Conservation (phyloP, 2,113 vertebrate species). For the Candoia aspera region DNA sequence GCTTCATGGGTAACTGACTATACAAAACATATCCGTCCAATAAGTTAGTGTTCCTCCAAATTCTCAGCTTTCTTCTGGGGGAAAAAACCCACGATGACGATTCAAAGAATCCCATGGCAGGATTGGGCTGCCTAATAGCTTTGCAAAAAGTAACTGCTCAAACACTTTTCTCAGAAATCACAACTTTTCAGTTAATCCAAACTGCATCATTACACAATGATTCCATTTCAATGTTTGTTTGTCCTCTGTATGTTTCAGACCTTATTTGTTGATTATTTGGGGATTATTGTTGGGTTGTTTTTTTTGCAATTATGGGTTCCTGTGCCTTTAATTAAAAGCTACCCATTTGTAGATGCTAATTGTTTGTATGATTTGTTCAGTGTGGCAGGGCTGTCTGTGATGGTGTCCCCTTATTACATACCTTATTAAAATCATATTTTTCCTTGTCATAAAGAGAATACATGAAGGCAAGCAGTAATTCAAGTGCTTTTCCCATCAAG, state of each 20-base stretch:
- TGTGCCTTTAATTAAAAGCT: constrained; percentile 1
- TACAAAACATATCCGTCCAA: neutral
- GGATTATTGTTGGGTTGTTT: neutral
- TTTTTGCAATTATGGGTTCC: neutral
- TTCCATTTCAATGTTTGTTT: neutral
- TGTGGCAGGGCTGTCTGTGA: neutral
- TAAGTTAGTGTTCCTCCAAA: neutral
- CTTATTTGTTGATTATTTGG: neutral
- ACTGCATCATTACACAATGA: neutral
- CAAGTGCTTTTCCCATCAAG: neutral
- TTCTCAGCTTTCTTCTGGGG: neutral
- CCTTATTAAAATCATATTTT: neutral
- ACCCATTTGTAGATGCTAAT: neutral
- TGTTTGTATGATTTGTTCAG: neutral
- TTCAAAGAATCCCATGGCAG: neutral
- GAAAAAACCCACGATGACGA: neutral
- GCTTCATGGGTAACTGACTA: neutral
- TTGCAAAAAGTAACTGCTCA: neutral
- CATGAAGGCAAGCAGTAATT: neutral
- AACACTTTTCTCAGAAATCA: neutral
- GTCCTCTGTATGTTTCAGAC: neutral
- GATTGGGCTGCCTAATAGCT: neutral
- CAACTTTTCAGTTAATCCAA: neutral
- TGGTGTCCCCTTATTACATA: neutral
- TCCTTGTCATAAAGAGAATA: neutral